Conservation (phyloP, 2,113 vertebrate species). For the Lates calcarifer region DNA sequence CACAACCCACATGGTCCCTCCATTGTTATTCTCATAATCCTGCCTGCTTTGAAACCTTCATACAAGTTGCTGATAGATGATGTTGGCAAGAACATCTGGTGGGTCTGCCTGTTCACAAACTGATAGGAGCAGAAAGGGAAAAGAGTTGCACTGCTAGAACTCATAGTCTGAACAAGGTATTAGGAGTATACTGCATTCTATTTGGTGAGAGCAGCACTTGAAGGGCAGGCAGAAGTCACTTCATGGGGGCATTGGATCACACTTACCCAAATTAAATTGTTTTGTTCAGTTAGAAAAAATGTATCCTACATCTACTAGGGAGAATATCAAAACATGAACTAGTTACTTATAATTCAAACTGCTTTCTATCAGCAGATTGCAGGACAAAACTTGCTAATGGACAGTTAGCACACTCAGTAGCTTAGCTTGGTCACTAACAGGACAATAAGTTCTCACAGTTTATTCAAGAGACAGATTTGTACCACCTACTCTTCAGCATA, state of each 20-base stretch:
- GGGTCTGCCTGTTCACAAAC: slow-evolving; percentile 54
- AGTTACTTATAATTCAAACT: neutral
- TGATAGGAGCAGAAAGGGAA: slow-evolving; percentile 47
- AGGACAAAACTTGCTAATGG: neutral
- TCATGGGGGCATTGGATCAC: neutral
- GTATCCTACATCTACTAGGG: neutral
- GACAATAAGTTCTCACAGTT: no score
- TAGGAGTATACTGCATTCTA: neutral
- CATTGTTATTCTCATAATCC: slow-evolving; percentile 67
- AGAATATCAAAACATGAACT: neutral
- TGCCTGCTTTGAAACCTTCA: slow-evolving; percentile 51
- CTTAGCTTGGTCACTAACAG: no score
- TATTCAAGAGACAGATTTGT: no score
- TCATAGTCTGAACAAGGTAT: slow-evolving; percentile 22
- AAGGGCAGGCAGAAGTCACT: slow-evolving; percentile 42
- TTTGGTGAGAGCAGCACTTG: slow-evolving; percentile 20
- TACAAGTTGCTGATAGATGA: slow-evolving; percentile 54
- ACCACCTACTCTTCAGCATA: no score
- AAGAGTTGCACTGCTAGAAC: slow-evolving; percentile 29
- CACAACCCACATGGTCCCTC: slow-evolving; percentile 51
- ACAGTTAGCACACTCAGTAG: neutral
- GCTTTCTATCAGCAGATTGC: neutral
- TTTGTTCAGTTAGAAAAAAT: neutral
- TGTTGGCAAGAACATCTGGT: slow-evolving; percentile 57
- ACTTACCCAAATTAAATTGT: slow-evolving; percentile 2